Conservation (phyloP, 1,140 invertebrate genomes). For the Heliothis subflexa region DNA sequence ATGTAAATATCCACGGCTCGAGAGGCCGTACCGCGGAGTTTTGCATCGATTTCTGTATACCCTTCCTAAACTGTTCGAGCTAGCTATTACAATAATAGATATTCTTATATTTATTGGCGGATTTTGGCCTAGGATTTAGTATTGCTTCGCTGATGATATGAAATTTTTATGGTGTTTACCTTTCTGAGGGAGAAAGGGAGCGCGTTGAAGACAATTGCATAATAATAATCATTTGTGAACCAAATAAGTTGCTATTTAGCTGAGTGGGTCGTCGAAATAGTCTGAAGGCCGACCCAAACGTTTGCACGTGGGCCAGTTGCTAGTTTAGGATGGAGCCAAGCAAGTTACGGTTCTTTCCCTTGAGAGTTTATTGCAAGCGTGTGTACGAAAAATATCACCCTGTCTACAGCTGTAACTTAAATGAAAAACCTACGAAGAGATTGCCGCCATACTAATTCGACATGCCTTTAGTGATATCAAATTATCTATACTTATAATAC, state of each 20-base stretch:
- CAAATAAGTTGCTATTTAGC: constrained; percentile 26
- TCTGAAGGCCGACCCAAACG: constrained; percentile 13
- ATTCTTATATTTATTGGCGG: constrained; percentile 37
- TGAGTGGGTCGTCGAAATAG: constrained; percentile 18
- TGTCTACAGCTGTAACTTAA: too few species aligned
- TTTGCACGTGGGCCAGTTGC: constrained; percentile 3
- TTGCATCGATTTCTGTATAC: constrained; percentile 45
- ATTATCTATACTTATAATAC: too few species aligned
- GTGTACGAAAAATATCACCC: too few species aligned
- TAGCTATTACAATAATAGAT: constrained; percentile 43
- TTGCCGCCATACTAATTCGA: too few species aligned
- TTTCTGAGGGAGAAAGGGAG: neutral
- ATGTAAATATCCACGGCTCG: constrained; percentile 50
- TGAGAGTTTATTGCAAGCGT: too few species aligned
- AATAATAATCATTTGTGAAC: constrained; percentile 35
- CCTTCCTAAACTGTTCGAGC: constrained; percentile 17
- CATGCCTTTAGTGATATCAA: too few species aligned
- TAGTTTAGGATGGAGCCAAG: neutral
- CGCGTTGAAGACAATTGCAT: constrained; percentile 14
- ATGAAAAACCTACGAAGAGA: too few species aligned
- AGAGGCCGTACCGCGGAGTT: constrained; percentile 35
- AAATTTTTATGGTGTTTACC: constrained; percentile 18
- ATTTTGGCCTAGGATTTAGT: constrained; percentile 1
- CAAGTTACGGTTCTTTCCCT: neutral
- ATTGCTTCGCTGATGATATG: constrained; percentile 8